These are phyloP conservation scores for Batillaria attramentaria DNA, from an alignment of 1,140 invertebrate genomes.

Conservation along the genomic window DNA sequence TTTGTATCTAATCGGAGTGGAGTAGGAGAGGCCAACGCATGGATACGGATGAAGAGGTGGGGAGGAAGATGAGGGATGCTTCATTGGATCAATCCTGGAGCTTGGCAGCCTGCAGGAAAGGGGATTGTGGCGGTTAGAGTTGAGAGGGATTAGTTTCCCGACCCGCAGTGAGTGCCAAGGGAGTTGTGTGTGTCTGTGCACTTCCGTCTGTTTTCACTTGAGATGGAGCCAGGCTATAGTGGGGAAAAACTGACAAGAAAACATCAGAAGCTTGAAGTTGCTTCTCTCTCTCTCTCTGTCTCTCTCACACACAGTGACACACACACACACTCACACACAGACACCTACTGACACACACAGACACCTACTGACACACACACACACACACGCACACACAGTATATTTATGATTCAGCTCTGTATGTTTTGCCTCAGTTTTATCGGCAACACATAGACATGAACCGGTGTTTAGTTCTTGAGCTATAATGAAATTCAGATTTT, in stretches of 20 bases:
- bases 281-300: too few species aligned
- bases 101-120: not conserved
- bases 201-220: not conserved
- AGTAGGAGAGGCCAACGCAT: not conserved
- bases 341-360: not conserved
- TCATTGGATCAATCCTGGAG: too few species aligned
- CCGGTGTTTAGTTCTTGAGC: too few species aligned
- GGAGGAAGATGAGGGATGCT: not conserved
- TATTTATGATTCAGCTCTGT: too few species aligned
- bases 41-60: not conserved
- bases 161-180: not conserved
- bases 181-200: not conserved
- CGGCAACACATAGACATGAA: too few species aligned
- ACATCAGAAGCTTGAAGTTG: not conserved
- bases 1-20: constrained; percentile 12
- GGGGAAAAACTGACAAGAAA: not conserved
- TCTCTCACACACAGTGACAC: not conserved
- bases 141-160: not conserved
- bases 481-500: too few species aligned
- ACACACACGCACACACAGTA: not conserved
- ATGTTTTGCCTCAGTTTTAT: too few species aligned
- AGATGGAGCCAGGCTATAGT: not conserved
- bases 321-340: not conserved
- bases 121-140: not conserved
- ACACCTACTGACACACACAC: not conserved